Base-by-base conservation (phyloP, 2,888 invertebrate species). In the Dolichomitus sp. region DNA sequence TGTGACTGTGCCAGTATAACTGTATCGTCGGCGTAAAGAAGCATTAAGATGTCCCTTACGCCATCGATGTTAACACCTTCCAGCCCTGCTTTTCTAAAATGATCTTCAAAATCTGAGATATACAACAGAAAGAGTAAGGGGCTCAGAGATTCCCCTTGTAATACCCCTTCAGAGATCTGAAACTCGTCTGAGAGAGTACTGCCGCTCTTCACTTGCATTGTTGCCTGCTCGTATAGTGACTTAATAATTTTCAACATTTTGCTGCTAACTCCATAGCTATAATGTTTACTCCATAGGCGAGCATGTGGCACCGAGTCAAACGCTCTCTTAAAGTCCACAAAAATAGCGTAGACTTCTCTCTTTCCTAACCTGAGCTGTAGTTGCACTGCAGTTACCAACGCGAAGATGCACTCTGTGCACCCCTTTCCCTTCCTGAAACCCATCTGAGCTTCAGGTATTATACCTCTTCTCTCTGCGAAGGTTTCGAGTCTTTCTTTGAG, bases 321-420 rank as follows among this genome's bases (percentile, higher is more conserved):
- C 0, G 81, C 85, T 4, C 69, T 19, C 12, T 45, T 59, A 37
- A 83, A 80, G 52, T 84, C 81, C 1, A 84, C 70, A 17, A 85
- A 85, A 27, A 80, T 66, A 0, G 75, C 85, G 23, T 74, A 81
- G 1, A 79, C 73, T 14, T 77, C 40, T 0, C 69, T 45, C 9
- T 68, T 14, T 1, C 48, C 72, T 1, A 68, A 42, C 30, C 76
- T 72, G 1, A 84, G 59, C n/a, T 80, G 61, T 4, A 73, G 30
- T 17, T 77, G 80, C 7, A 81, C 74, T 0, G 65, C 50, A 11
- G 73, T n/a, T 1, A 52, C 19, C n/a, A 78, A 54, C 40, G 73
- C 19, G 48, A 81, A 85, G 4, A 83, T 81, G n/a, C 74, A 66
- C 14, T 85, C 80, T n/a, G 45, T 69, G 42, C 73, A 74, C n/a